phyloP scores from a whole-genome alignment of 2,888 invertebrate genomes.

The Catocala fraxini region DNA sequence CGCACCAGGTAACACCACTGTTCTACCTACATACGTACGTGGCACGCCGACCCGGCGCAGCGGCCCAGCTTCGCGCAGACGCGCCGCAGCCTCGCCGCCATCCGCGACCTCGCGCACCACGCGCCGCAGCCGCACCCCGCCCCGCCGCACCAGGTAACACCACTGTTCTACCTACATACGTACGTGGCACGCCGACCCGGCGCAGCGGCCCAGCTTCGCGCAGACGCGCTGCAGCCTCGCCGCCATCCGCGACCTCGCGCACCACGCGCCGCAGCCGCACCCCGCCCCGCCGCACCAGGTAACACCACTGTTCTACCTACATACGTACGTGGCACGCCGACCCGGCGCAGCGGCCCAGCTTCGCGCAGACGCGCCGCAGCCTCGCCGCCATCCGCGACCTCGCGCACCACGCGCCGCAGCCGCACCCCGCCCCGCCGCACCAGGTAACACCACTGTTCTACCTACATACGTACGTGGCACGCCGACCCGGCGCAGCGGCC shows the following conservation, averaged over 20 bases:
- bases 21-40: too few species aligned
- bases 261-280: too few species aligned
- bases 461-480: not conserved
- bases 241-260: too few species aligned
- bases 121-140: constrained; percentile 16
- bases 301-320: too few species aligned
- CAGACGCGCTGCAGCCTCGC: too few species aligned
- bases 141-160: constrained; percentile 29
- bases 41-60: constrained; percentile 96
- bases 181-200: too few species aligned
- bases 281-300: too few species aligned
- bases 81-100: constrained; percentile 70
- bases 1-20: too few species aligned
- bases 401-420: constrained; percentile 27
- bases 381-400: constrained; percentile 67
- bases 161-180: not conserved
- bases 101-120: constrained; percentile 52
- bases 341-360: constrained; percentile 96
- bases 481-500: too few species aligned
- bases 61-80: constrained; percentile 94
- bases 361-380: constrained; percentile 86
- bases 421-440: constrained; percentile 18
- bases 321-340: constrained; percentile 98
- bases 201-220: too few species aligned
- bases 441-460: constrained; percentile 17